Evolutionary conservation across 2,888 invertebrate species (phyloP), one percentile per base, ranked within the genome.

Genomic region (Melitaea athalia): DNA sequence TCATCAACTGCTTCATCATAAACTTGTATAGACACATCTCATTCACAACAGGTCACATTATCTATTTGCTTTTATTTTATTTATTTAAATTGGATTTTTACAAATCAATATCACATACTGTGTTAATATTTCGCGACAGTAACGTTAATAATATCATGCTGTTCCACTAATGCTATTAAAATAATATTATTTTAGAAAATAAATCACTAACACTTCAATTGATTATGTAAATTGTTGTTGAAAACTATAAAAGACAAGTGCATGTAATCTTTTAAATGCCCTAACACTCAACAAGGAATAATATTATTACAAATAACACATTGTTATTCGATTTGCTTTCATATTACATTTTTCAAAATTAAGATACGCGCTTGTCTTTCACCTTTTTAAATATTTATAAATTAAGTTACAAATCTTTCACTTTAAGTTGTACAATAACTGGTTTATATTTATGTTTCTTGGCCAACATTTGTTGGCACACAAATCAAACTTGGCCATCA

Each of bases 1-100:
- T 38, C 63, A 66, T 68, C 12, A 7, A 55, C 31, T 55, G 53
- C 53, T 6, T 65, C 63, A 62, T 38, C 65, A 63, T 66, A 64
- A 47, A 57, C 42, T 57, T 57, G 57, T 57, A 57, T 42, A 57
- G 57, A 57, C 42, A 15, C n/a, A 42, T 57, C 15, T 57, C 55
- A 55, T 55, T 31, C 57, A 57, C 42, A 57, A 38, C 33, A 55
- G 15, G 8, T 57, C n/a, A n/a, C 15, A 31, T 57, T 42, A 57
- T 10, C 15, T 38, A 15, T 11, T 38, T 38, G 8, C 8, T 3
- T 38, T 38, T 7, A 7, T 38, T 38, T 38, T 7, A 15, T 42
- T 15, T 3, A 0, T 42, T 57, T 15, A 57, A 31, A 57, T 57
- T 8, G 55, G n/a, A 33, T 55, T 55, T 15, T 24, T 10, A 38